phyloP scores from a whole-genome alignment of 2,113 vertebrate genomes.

The Xenopus laevis region DNA sequence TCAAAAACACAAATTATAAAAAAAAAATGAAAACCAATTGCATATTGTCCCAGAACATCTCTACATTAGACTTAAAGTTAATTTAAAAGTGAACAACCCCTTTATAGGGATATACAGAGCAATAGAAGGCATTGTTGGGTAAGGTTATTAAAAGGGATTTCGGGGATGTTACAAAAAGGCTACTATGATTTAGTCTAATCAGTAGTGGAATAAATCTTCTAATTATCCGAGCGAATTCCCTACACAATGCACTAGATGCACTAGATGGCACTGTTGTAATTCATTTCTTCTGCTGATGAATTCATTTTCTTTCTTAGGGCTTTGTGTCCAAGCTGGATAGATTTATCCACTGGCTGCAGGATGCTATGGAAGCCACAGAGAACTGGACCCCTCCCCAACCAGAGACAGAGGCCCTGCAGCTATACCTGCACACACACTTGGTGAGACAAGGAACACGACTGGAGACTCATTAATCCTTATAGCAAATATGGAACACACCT shows the following conservation, averaged over 20 bases:
- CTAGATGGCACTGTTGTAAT: constrained; percentile 47
- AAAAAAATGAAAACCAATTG: no score
- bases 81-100: no score
- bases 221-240: not conserved
- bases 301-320: constrained; percentile 60
- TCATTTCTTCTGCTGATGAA: constrained; percentile 25
- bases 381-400: constrained; percentile 92
- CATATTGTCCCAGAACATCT: no score
- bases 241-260: not conserved
- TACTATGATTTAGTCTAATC: not conserved
- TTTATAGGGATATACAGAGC: no score
- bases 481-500: no score
- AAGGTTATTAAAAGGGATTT: no score
- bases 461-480: no score
- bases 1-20: no score
- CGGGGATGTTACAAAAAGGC: no score
- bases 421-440: constrained; percentile 96
- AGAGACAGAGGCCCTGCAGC: constrained; percentile 81
- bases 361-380: constrained; percentile 90
- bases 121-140: no score
- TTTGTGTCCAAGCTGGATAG: constrained; percentile 93
- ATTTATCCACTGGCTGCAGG: constrained; percentile 92
- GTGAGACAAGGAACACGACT: constrained; percentile 65
- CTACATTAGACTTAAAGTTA: no score
- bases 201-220: not conserved